Evolutionary conservation across 2,797 vertebrate species (phyloP).

Genomic region (Melanotaenia boesemani): DNA sequence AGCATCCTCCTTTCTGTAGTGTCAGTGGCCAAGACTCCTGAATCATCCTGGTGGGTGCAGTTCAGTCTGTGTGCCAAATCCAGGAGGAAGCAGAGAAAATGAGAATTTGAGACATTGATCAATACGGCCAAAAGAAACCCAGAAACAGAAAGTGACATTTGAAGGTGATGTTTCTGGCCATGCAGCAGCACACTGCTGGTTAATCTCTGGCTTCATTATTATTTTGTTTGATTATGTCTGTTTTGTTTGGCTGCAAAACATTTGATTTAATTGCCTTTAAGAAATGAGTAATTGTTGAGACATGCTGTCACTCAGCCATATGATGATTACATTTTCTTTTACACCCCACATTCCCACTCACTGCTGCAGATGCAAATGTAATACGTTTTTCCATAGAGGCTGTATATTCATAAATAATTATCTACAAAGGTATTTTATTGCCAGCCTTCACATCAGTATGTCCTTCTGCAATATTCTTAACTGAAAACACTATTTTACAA

Average conservation of each 20-base stretch:
- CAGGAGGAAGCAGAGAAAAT: constrained; percentile 40
- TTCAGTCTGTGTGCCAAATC: constrained; percentile 46
- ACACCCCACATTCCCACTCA: constrained; percentile 18
- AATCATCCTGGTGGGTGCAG: constrained; percentile 55
- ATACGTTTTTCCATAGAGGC: constrained; percentile 2
- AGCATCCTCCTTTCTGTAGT: constrained; percentile 26
- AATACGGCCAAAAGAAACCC: constrained; percentile 43
- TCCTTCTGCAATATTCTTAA: not conserved
- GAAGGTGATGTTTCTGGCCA: constrained; percentile 37
- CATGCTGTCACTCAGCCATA: constrained; percentile 57
- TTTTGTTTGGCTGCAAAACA: constrained; percentile 30
- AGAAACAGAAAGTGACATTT: constrained; percentile 44
- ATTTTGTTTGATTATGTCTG: constrained; percentile 45
- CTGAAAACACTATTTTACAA: not conserved
- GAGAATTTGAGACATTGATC: constrained; percentile 52
- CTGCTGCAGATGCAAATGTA: constrained; percentile 18
- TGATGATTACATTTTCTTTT: constrained; percentile 56
- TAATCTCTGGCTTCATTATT: constrained; percentile 43
- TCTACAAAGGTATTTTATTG: not conserved
- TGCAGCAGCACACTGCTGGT: constrained; percentile 17
- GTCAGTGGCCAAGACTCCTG: constrained; percentile 44
- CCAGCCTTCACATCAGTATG: not conserved
- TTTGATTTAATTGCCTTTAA: constrained; percentile 47
- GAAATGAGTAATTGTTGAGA: constrained; percentile 47
- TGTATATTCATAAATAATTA: constrained; percentile 1